phyloP scores from a whole-genome alignment of 2,113 vertebrate species.

The Panthera uncia region DNA sequence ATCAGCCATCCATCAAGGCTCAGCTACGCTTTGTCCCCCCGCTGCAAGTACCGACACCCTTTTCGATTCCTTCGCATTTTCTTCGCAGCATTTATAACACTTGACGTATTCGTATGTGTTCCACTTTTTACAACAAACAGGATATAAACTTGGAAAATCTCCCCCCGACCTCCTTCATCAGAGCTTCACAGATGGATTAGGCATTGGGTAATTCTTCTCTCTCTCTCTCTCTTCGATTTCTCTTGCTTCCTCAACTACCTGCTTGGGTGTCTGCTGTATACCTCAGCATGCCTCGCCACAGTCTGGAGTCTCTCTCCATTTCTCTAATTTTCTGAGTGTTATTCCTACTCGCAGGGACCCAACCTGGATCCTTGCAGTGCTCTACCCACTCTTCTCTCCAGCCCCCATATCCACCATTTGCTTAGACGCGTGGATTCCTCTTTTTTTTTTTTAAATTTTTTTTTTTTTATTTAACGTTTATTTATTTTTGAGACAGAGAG shows the following conservation, averaged over 20 bases:
- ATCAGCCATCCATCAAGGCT: background rate
- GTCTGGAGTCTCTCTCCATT: background rate
- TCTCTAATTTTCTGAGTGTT: background rate
- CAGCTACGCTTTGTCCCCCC: background rate
- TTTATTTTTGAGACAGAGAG: no score
- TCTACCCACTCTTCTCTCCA: background rate
- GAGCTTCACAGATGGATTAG: background rate
- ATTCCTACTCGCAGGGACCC: accelerated
- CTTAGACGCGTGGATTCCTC: background rate
- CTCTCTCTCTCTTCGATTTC: no score
- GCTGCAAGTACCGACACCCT: background rate
- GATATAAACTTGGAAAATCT: background rate
- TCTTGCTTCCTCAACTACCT: background rate
- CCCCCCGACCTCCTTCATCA: no score
- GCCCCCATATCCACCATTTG: background rate
- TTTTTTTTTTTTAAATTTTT: no score
- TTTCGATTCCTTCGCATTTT: background rate
- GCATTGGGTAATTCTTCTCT: accelerated
- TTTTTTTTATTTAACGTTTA: no score
- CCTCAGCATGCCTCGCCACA: accelerated
- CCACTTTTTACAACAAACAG: background rate
- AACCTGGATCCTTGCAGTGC: no score
- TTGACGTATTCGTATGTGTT: accelerated
- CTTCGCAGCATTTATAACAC: background rate
- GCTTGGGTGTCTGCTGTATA: background rate